phyloP scores from a whole-genome alignment of 2,888 invertebrate species.

The Busseola fusca region DNA sequence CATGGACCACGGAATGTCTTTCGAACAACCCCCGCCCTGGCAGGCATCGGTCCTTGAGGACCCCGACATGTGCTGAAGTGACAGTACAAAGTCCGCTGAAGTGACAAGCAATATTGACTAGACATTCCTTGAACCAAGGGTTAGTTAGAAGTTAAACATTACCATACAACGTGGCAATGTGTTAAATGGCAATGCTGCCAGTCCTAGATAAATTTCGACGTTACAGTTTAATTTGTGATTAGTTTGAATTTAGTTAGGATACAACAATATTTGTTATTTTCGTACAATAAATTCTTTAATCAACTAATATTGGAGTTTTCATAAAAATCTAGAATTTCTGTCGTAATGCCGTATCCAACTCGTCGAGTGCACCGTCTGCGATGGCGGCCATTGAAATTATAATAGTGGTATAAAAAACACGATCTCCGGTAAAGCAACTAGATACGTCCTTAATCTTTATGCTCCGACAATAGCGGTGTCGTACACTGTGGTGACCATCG shows the following conservation, averaged over 20 bases:
- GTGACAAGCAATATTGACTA: background rate
- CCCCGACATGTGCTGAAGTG: no score
- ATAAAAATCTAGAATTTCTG: background rate
- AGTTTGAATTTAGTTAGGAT: background rate
- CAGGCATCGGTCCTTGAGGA: no score
- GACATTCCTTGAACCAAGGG: background rate
- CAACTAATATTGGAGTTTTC: background rate
- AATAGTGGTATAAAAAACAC: constrained; percentile 83
- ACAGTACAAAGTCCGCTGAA: no score
- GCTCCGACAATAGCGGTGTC: constrained; percentile 77
- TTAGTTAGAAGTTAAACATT: background rate
- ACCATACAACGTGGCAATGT: background rate
- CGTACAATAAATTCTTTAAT: background rate
- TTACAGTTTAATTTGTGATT: background rate
- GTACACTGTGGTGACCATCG: constrained; percentile 65
- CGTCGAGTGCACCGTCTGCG: constrained; percentile 41
- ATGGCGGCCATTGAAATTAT: constrained; percentile 80
- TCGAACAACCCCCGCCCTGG: no score
- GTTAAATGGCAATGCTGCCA: no score
- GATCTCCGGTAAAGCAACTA: constrained; percentile 82
- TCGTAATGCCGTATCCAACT: constrained; percentile 64
- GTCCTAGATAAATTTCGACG: background rate
- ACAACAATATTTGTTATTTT: background rate
- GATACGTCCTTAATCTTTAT: constrained; percentile 85
- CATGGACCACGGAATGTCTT: no score